These are phyloP conservation scores for Valencia hispanica DNA, from an alignment of 2,797 vertebrate genomes.

Conservation along the genomic window DNA sequence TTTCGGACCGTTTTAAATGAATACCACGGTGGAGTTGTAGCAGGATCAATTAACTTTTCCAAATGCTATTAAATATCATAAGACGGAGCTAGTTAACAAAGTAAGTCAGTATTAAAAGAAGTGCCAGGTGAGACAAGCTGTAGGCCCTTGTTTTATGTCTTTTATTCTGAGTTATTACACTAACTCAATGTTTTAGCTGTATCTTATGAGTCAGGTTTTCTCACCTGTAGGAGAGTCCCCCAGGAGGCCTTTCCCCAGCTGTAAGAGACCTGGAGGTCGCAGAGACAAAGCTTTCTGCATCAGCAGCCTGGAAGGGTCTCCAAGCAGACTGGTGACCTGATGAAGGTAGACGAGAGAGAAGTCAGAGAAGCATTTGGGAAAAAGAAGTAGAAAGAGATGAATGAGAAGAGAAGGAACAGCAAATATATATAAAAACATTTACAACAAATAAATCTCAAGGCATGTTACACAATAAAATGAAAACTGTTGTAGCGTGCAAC, in stretches of 20 bases:
- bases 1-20: neutral
- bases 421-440: neutral
- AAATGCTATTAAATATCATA: neutral
- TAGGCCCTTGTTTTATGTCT: neutral
- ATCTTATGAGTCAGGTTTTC: neutral
- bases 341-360: conserved; percentile 14
- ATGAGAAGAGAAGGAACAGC: neutral
- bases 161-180: conserved; percentile 8
- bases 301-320: conserved; percentile 89
- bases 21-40: neutral
- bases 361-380: neutral
- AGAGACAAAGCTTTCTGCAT: conserved; percentile 89
- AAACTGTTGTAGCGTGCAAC: neutral
- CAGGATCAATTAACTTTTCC: neutral
- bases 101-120: neutral
- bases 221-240: conserved; percentile 93
- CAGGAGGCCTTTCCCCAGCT: conserved; percentile 84
- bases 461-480: neutral
- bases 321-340: conserved; percentile 91
- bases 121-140: neutral
- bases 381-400: neutral
- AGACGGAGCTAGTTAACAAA: neutral
- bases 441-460: neutral
- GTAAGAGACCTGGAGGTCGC: conserved; percentile 79
- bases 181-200: neutral